Conservation (phyloP, 1,140 invertebrate genomes). For the Penaeus japonicus region DNA sequence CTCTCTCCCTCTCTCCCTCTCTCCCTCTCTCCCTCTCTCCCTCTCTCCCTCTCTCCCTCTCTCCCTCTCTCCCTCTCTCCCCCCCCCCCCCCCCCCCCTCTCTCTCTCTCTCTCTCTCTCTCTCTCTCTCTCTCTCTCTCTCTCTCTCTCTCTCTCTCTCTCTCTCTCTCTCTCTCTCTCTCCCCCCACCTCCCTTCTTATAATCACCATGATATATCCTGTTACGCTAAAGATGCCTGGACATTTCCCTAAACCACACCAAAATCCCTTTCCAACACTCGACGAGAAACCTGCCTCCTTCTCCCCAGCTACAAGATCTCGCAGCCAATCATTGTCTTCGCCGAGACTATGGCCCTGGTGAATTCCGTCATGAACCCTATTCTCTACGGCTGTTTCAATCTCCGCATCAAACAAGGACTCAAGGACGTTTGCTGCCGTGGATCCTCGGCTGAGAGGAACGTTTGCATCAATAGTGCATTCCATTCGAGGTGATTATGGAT, state of each 20-base stretch:
- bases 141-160: background rate
- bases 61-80: background rate
- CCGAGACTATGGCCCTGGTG: conserved; percentile 85
- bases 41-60: background rate
- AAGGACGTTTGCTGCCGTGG: conserved; percentile 54
- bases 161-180: background rate
- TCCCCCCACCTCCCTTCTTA: background rate
- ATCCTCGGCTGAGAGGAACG: background rate
- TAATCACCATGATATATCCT: background rate
- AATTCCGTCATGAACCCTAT: conserved; percentile 92
- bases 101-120: background rate
- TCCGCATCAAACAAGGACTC: conserved; percentile 59
- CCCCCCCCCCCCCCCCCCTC: background rate
- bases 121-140: no score
- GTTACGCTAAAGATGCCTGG: background rate
- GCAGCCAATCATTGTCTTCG: conserved; percentile 72
- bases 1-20: background rate
- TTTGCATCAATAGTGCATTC: background rate
- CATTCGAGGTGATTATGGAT: background rate
- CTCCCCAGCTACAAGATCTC: conserved; percentile 80
- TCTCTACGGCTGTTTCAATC: conserved; percentile 75
- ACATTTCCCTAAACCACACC: background rate
- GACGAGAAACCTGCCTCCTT: no score
- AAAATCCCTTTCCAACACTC: background rate
- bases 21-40: background rate